These are phyloP conservation scores for Tachina grossa DNA, from an alignment of 2,888 invertebrate species.

Conservation along the genomic window DNA sequence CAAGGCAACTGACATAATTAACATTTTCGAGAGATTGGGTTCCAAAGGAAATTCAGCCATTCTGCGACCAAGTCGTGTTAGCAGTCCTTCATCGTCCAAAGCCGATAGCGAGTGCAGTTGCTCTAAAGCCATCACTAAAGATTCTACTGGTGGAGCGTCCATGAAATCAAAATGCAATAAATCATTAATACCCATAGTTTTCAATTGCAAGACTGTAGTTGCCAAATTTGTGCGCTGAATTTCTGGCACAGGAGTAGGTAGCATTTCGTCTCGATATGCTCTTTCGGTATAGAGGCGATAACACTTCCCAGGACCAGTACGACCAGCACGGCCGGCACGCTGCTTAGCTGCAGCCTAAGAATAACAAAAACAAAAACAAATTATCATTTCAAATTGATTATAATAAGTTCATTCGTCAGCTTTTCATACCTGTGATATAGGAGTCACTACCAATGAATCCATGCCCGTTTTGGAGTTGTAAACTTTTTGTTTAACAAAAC, in stretches of 20 bases:
- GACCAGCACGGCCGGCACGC: slow-evolving; percentile 96
- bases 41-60: slow-evolving; percentile 99
- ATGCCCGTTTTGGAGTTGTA: slow-evolving; percentile 99
- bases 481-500: slow-evolving; percentile 99
- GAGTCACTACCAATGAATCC: slow-evolving; percentile 99
- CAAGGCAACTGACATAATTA: slow-evolving; percentile 99
- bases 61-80: slow-evolving; percentile 91
- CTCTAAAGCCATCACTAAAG: slow-evolving; percentile 98
- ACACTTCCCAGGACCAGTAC: slow-evolving; percentile 98
- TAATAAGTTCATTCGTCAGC: background rate
- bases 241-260: slow-evolving; percentile 98
- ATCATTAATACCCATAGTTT: slow-evolving; percentile 99
- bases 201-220: slow-evolving; percentile 95
- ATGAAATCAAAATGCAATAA: slow-evolving; percentile 99
- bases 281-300: slow-evolving; percentile 99
- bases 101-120: slow-evolving; percentile 98
- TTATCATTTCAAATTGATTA: background rate
- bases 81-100: slow-evolving; percentile 95
- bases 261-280: slow-evolving; percentile 99
- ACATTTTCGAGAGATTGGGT: slow-evolving; percentile 98
- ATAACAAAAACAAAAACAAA: slow-evolving; percentile 7
- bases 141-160: slow-evolving; percentile 99
- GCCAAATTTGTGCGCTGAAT: slow-evolving; percentile 99
- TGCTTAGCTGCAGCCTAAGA: slow-evolving; percentile 96
- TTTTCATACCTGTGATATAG: slow-evolving; percentile 88